These are phyloP conservation scores for Rhadinocentrus ornatus DNA, from an alignment of 2,797 vertebrate species.

Conservation along the genomic window DNA sequence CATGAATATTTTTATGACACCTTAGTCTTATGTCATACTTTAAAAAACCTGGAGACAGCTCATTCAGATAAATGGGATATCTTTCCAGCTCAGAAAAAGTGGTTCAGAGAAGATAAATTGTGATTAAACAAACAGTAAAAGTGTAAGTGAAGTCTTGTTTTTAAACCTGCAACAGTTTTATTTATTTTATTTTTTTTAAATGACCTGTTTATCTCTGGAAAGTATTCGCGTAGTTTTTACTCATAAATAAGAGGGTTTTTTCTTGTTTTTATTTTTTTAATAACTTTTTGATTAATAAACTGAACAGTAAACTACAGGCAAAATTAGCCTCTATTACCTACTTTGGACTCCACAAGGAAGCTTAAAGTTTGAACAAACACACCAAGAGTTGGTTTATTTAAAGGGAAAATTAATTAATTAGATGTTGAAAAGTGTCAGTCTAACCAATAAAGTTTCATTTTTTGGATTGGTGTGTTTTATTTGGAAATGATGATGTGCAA, in stretches of 20 bases:
- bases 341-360: not conserved
- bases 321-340: not conserved
- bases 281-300: no score
- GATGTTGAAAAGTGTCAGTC: not conserved
- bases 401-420: not conserved
- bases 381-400: no score
- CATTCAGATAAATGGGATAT: not conserved
- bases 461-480: not conserved
- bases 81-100: not conserved
- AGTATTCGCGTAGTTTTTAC: not conserved
- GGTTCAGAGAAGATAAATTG: not conserved
- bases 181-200: not conserved
- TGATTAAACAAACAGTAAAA: not conserved
- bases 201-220: not conserved
- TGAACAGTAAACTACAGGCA: no score
- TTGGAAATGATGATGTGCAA: not conserved
- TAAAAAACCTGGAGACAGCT: not conserved
- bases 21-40: not conserved
- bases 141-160: not conserved
- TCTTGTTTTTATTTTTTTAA: not conserved
- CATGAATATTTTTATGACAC: not conserved
- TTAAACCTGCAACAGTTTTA: not conserved
- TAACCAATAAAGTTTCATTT: not conserved
- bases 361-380: not conserved
- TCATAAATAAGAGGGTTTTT: not conserved